Evolutionary conservation across 2,888 invertebrate genomes (phyloP).

Genomic region (Hirtodrosophila histrioides): DNA sequence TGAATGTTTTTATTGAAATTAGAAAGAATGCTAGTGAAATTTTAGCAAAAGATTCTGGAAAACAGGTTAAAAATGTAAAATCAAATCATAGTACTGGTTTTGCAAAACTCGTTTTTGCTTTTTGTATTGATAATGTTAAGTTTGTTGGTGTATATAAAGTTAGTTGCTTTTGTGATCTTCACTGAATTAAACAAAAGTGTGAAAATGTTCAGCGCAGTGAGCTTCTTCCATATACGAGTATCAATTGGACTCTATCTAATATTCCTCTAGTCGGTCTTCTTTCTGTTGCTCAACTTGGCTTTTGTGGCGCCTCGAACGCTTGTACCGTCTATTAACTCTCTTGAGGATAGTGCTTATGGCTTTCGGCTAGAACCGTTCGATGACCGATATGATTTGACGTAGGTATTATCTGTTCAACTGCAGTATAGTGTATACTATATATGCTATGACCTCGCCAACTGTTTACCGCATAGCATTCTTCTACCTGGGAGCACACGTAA

Average conservation of each 20-base stretch:
- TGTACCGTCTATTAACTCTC: no score
- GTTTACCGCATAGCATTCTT: conserved; percentile 10
- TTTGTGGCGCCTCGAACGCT: no score
- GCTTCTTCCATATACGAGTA: neutral
- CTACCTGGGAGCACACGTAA: conserved; percentile 1
- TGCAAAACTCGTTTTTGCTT: conserved; percentile 6
- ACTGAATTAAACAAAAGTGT: neutral
- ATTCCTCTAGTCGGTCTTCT: conserved; percentile 11
- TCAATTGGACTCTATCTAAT: neutral
- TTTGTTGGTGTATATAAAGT: neutral
- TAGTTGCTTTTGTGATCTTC: conserved; percentile 14
- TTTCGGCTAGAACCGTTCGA: no score
- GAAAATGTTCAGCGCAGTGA: conserved; percentile 17
- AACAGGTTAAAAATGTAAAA: conserved; percentile 4
- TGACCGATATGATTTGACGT: no score
- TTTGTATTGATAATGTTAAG: neutral
- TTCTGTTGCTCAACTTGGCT: no score
- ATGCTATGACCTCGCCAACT: neutral
- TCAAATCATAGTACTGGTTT: no score
- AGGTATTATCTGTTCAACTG: no score
- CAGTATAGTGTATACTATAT: no score
- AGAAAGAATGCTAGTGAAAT: no score
- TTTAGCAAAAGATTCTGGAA: neutral
- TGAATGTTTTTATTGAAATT: no score
- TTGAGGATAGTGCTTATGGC: no score